These are phyloP conservation scores for Nymphalis polychloros DNA, from an alignment of 2,888 invertebrate genomes.

Conservation along the genomic window DNA sequence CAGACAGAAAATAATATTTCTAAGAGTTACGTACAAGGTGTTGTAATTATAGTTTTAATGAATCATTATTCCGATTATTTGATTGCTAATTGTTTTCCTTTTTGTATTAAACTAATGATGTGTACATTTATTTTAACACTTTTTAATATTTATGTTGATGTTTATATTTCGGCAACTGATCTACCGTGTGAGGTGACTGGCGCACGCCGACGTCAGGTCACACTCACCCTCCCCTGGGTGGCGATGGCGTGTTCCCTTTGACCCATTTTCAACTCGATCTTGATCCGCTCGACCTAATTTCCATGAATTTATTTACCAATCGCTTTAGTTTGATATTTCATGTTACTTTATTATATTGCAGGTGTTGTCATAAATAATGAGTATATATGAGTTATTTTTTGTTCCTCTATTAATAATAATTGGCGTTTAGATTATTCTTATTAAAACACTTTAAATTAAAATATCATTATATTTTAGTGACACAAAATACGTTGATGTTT, in stretches of 20 bases:
- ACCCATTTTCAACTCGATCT: constrained; percentile 68
- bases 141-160: not conserved
- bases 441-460: too few relatives aligned
- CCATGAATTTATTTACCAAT: not conserved
- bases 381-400: too few relatives aligned
- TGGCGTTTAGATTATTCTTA: too few relatives aligned
- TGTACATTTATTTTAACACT: too few relatives aligned
- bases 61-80: not conserved
- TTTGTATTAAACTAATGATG: not conserved
- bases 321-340: not conserved
- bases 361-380: too few relatives aligned
- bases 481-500: not conserved
- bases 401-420: too few relatives aligned
- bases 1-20: not conserved
- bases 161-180: not conserved
- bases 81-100: not conserved
- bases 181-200: not conserved
- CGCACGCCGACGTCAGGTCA: constrained; percentile 35
- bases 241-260: constrained; percentile 59
- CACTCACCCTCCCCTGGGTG: constrained; percentile 42
- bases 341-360: too few relatives aligned
- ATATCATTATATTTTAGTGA: too few relatives aligned
- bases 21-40: not conserved
- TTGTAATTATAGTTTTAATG: not conserved
- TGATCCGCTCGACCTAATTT: constrained; percentile 55